Percentiles rank a stretch among this genome's conserved stretches.
These are phyloP conservation scores for Lutjanus campechanus DNA, from an alignment of 2,797 vertebrate species.

Conservation along the genomic window DNA sequence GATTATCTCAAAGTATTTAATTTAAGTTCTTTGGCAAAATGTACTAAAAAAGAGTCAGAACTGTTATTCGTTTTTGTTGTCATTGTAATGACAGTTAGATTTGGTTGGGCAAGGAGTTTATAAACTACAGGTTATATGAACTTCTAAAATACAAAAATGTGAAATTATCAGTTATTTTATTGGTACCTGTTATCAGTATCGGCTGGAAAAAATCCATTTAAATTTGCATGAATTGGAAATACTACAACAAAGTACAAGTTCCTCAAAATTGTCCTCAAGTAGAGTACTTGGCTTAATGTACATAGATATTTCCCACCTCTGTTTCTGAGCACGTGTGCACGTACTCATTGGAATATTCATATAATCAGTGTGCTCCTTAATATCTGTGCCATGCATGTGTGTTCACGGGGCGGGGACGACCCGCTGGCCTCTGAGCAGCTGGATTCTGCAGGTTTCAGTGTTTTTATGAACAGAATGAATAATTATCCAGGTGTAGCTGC, in stretches of 20 bases:
- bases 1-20: no score
- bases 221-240: no score
- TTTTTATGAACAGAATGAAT: conserved; percentile 83
- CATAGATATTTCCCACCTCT: neutral
- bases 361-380: conserved; percentile 20
- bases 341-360: conserved; percentile 46
- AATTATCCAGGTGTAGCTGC: conserved; percentile 81
- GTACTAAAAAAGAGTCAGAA: no score
- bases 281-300: neutral
- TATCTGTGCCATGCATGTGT: conserved; percentile 26
- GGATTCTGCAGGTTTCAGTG: conserved; percentile 75
- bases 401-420: conserved; percentile 17
- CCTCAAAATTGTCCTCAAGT: neutral
- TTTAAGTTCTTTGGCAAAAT: no score
- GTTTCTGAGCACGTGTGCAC: neutral
- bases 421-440: conserved; percentile 72
- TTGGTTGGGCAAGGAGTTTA: no score
- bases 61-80: no score
- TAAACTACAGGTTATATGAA: no score
- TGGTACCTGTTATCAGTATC: no score
- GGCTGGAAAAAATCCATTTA: no score
- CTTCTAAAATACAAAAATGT: no score
- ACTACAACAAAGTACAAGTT: neutral
- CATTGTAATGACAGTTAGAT: no score
- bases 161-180: no score